Percentiles rank a stretch among this genome's conserved stretches.
Conservation (phyloP, 2,888 invertebrate genomes). For the Crematogaster levior region DNA sequence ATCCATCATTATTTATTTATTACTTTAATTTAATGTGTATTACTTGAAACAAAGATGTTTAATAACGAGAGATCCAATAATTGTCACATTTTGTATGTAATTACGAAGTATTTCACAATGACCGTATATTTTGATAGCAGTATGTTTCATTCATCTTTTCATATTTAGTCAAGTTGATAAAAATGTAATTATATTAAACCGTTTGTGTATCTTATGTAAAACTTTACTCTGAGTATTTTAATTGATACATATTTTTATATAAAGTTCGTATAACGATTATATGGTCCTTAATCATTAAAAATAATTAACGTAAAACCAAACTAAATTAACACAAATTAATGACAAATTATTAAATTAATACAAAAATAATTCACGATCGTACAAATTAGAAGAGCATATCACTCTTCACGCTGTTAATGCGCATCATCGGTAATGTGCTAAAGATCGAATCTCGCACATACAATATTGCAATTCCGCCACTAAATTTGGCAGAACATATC, state of each 20-base stretch:
- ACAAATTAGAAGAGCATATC: not conserved
- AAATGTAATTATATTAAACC: too few relatives aligned
- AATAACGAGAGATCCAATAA: too few relatives aligned
- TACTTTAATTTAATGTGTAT: too few relatives aligned
- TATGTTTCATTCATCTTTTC: not conserved
- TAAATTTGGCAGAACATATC: slow-evolving; percentile 26
- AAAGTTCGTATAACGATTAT: not conserved
- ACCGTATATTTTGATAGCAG: too few relatives aligned
- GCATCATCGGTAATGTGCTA: not conserved
- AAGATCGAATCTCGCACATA: not conserved
- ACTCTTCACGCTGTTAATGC: not conserved
- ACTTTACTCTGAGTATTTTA: not conserved
- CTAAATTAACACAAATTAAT: too few relatives aligned
- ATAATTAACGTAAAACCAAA: too few relatives aligned
- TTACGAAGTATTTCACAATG: too few relatives aligned
- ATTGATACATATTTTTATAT: not conserved
- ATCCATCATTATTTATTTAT: too few relatives aligned
- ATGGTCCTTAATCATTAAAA: not conserved
- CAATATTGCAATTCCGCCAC: not conserved
- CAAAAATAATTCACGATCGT: not conserved
- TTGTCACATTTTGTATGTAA: too few relatives aligned
- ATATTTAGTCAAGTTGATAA: not conserved
- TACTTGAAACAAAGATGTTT: too few relatives aligned
- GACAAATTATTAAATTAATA: not conserved
- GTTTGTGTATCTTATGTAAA: not conserved